Percentiles rank a stretch among this genome's conserved stretches.
phyloP scores from a whole-genome alignment of 2,113 vertebrate species.

The Amphiprion ocellaris region DNA sequence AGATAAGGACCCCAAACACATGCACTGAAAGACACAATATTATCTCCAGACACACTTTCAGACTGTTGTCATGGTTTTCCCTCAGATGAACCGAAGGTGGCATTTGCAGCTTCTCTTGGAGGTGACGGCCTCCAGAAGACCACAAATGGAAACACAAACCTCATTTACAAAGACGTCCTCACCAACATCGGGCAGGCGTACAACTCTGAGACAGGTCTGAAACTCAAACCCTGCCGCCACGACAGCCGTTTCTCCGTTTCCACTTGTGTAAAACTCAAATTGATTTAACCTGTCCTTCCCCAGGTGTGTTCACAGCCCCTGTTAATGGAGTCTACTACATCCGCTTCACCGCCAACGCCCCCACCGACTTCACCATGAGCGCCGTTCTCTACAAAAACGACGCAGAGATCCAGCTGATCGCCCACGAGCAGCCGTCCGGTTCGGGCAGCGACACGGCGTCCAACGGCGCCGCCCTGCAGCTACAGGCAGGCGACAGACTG shows the following conservation, averaged over 20 bases:
- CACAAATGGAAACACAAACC: neutral
- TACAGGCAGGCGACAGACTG: slow-evolving; percentile 64
- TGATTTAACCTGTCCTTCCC: neutral
- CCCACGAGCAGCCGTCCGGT: slow-evolving; percentile 63
- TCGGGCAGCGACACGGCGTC: slow-evolving; percentile 73
- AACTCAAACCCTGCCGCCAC: neutral
- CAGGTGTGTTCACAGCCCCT: slow-evolving; percentile 68
- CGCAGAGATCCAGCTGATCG: slow-evolving; percentile 14
- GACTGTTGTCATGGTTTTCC: no score
- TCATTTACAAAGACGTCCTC: slow-evolving; percentile 64
- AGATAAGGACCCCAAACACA: no score
- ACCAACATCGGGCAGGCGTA: slow-evolving; percentile 73
- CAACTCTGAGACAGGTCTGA: slow-evolving; percentile 57
- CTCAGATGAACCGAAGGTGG: slow-evolving; percentile 52
- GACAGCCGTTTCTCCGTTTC: no score
- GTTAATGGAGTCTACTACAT: slow-evolving; percentile 73
- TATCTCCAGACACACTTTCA: no score
- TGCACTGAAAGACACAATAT: no score
- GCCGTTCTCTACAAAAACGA: slow-evolving; percentile 68
- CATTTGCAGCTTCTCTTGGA: slow-evolving; percentile 66
- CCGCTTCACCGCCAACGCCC: slow-evolving; percentile 67
- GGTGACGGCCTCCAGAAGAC: slow-evolving; percentile 50
- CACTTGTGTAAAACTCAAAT: no score
- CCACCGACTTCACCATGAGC: slow-evolving; percentile 58
- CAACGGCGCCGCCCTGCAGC: slow-evolving; percentile 69